Evolutionary conservation across 2,888 invertebrate genomes (phyloP), one percentile per base, ranked within the genome.

Genomic region (Caenorhabditis doughertyi): DNA sequence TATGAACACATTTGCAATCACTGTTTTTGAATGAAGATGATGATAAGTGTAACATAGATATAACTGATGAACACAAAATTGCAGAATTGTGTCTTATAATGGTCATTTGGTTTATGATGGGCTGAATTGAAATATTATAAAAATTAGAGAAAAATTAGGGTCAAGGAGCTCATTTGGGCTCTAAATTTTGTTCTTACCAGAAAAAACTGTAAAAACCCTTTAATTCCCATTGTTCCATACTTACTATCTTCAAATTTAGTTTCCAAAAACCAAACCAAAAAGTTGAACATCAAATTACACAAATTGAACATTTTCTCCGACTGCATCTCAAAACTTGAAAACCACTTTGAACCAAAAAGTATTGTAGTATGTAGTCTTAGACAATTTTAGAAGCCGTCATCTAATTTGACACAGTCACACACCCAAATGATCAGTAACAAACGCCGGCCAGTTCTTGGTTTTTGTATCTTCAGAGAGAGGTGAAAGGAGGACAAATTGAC

Each of bases 341-440:
- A 64, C 64, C 49, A 64, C 64, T 64, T 47, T 27, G 29, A 25
- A 70, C 56, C 27, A 55, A 68, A 11, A 55, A 53, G 29, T 11
- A n/a, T 56, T 29, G 56, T 55, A 51, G 53, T 35, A n/a, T 67
- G 55, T 44, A 58, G 56, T 71, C 49, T 49, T 49, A 49, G 58
- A 49, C 71, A 23, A 67, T 47, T 42, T 51, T 23, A 16, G n/a
- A 27, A 18, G n/a, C 35, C 18, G 23, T 39, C 44, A 27, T 51
- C 64, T 55, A 58, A 80, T 64, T 67, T 55, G 49, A 39, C 62
- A 76, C 42, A 8, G 85, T 92, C 47, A 51, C 56, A 42, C 68
- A 62, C 35, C 47, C n/a, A 62, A 77, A 70, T 77, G 77, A 77
- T 77, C 77, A 77, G 76, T 76, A 76, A 76, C 76, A 76, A 76